A percentile compares a stretch with the other conserved stretches of the same genome.
phyloP scores from a whole-genome alignment of 2,113 vertebrate genomes.

The Erythrolamprus reginae region DNA sequence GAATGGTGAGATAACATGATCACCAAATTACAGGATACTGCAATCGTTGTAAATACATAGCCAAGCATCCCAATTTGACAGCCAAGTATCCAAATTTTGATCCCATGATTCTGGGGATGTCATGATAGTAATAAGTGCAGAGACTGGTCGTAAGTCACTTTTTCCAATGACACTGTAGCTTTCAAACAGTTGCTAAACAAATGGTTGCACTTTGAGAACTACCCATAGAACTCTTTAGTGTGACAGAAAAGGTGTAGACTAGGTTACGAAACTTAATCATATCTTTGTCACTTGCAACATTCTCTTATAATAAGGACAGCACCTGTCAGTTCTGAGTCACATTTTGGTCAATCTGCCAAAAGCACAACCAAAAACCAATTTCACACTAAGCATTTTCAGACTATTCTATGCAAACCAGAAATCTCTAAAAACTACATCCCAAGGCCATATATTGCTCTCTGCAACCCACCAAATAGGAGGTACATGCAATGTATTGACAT shows the following conservation, averaged over 20 bases:
- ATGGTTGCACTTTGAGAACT: not conserved
- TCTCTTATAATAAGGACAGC: not conserved
- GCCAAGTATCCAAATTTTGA: not conserved
- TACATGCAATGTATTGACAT: not conserved
- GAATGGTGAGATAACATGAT: not conserved
- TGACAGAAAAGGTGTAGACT: not conserved
- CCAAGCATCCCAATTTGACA: not conserved
- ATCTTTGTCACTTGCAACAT: not conserved
- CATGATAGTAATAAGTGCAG: not conserved
- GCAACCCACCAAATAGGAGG: not conserved
- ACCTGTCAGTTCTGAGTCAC: not conserved
- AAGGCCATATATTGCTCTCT: not conserved
- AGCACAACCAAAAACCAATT: not conserved
- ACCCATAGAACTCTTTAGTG: not conserved
- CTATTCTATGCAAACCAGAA: not conserved
- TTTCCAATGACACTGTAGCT: not conserved
- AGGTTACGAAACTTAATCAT: not conserved
- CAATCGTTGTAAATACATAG: not conserved
- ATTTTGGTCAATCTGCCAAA: not conserved
- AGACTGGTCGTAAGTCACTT: not conserved
- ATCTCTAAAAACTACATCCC: not conserved
- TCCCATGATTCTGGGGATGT: not conserved
- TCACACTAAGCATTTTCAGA: not conserved
- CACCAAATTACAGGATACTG: not conserved
- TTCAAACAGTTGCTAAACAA: not conserved